A percentile compares a stretch with the other conserved stretches of the same genome.
Evolutionary conservation across 2,888 invertebrate species (phyloP).

Genomic region (Apotomis capreana): DNA sequence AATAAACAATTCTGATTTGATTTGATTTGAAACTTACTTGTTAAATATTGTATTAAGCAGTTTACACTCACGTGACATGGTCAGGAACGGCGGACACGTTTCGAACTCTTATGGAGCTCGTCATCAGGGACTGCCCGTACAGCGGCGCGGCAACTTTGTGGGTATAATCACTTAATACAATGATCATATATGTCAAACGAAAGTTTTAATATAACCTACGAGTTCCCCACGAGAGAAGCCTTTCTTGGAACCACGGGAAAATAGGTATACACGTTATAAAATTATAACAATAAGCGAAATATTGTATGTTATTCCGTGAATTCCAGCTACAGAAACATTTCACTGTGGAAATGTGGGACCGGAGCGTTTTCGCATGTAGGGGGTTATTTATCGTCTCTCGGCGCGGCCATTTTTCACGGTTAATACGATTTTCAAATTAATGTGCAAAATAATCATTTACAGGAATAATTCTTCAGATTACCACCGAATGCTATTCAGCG

Average conservation of each 20-base stretch:
- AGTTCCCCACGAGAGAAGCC: neutral
- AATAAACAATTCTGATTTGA: too few relatives aligned
- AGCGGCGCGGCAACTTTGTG: too few relatives aligned
- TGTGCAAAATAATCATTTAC: neutral
- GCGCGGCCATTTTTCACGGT: neutral
- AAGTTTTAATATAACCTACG: neutral
- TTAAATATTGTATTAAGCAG: too few relatives aligned
- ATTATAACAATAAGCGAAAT: conserved; percentile 4
- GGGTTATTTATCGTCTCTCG: conserved; percentile 14
- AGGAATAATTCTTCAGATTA: too few relatives aligned
- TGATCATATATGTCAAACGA: too few relatives aligned
- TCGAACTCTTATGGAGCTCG: too few relatives aligned
- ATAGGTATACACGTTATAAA: neutral
- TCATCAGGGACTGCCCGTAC: too few relatives aligned
- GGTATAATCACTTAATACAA: too few relatives aligned
- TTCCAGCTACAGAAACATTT: conserved; percentile 8
- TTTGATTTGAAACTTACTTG: too few relatives aligned
- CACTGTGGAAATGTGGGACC: neutral
- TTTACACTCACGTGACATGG: too few relatives aligned
- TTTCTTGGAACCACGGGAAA: neutral
- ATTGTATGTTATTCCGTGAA: neutral
- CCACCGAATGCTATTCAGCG: too few relatives aligned
- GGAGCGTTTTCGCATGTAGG: conserved; percentile 10
- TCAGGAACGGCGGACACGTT: too few relatives aligned
- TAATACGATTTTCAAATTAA: neutral